Base-by-base conservation (phyloP, 2,888 invertebrate genomes). In the Acrobasis suavella region DNA sequence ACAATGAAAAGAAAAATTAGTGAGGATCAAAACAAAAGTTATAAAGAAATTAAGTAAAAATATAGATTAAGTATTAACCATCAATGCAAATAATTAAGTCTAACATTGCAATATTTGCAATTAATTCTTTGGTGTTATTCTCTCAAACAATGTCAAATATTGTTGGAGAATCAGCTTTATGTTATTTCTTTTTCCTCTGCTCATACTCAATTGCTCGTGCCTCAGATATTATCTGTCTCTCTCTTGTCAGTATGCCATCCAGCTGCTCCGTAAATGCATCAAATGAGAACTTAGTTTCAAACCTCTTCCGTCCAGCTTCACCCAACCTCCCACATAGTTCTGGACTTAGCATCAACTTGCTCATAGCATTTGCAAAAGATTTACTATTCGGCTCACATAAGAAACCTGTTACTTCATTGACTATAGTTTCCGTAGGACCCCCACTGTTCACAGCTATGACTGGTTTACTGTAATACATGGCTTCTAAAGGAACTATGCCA, bases 401-500 rank as follows among this genome's bases (percentile, higher is more conserved):
- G 75, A 95, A 97, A 0, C 98, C 98, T 0, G 97, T 98, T 0
- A 94, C 93, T 60, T 94, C 95, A 88, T 97, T 93, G 0, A 95
- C 91, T 58, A 99, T 93, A 0, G 99, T 98, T 86, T 99, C 99
- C 1, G 95, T 95, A 0, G 99, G 99, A 0, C 99, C 99, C 37
- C 99, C 99, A 76, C 97, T 97, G 76, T 97, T 96, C 0, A 97
- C 96, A 0, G 99, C 99, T 70, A 99, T 95, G 0, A 99, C 98
- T 6, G 99, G 98, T 77, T 97, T 97, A 5, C 94, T 93, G 81
- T 96, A 95, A 81, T 97, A 97, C 99, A 99, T 99, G 0, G 99
- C 98, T 93, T 99, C 99, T 62, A 99, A 92, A 0, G 99, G 99
- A 9, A 99, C 99, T 75, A 99, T 99, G 7, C 99, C 99, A 92